Evolutionary conservation across 1,140 invertebrate species (phyloP).

Genomic region (Eumaeus atala): DNA sequence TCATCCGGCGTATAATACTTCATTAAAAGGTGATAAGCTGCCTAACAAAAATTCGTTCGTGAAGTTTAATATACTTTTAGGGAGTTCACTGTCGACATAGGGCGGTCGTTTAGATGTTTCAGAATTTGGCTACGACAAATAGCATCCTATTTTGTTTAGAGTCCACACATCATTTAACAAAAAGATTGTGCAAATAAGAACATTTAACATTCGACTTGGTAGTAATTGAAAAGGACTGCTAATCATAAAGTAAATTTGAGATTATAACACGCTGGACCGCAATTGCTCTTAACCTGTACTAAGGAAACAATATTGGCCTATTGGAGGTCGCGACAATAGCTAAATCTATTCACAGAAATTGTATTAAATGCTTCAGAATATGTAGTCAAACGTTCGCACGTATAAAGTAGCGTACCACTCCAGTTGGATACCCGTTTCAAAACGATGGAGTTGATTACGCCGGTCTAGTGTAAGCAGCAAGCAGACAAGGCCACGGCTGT

Average conservation of each 20-base stretch:
- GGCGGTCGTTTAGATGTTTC: constrained; percentile 24
- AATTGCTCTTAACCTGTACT: too few relatives aligned
- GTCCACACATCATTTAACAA: constrained; percentile 20
- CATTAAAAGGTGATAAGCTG: constrained; percentile 8
- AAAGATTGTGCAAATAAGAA: constrained; percentile 21
- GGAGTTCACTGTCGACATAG: constrained; percentile 19
- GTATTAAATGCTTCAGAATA: too few relatives aligned
- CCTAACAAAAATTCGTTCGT: constrained; percentile 13
- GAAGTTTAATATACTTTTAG: constrained; percentile 21
- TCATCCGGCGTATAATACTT: neutral
- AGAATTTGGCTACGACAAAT: constrained; percentile 23
- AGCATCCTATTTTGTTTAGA: constrained; percentile 27
- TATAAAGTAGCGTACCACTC: too few relatives aligned
- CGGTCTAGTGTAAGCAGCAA: constrained; percentile 13
- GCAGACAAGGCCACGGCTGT: constrained; percentile 16
- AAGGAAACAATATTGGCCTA: too few relatives aligned
- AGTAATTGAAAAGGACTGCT: constrained; percentile 17
- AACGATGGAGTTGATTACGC: constrained; percentile 18
- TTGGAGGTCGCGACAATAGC: too few relatives aligned
- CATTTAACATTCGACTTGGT: constrained; percentile 18
- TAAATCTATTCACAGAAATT: too few relatives aligned
- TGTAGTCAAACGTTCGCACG: too few relatives aligned
- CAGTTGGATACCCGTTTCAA: constrained; percentile 15
- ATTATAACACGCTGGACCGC: too few relatives aligned
- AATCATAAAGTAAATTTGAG: too few relatives aligned